Evolutionary conservation across 1,140 invertebrate species (phyloP).

Genomic region (Eubasilissa regina): DNA sequence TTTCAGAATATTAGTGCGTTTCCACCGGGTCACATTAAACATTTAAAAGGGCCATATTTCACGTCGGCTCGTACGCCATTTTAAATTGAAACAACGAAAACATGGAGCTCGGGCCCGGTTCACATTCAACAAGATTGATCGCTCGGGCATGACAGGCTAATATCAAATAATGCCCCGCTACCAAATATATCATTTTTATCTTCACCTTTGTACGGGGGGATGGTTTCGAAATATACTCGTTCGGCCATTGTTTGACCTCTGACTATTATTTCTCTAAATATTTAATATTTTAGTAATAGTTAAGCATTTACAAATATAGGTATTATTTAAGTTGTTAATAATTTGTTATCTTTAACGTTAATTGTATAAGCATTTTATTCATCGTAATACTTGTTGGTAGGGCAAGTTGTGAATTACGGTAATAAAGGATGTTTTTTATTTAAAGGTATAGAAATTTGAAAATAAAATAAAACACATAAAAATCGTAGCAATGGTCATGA

Average conservation of each 20-base stretch:
- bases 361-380: no score
- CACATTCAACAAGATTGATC: slow-evolving; percentile 43
- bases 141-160: slow-evolving; percentile 50
- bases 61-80: slow-evolving; percentile 5
- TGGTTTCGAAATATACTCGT: neutral
- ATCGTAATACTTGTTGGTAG: no score
- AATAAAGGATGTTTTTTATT: no score
- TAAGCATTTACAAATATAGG: no score
- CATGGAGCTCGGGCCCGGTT: slow-evolving; percentile 1
- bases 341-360: no score
- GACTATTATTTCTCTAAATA: neutral
- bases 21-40: slow-evolving; percentile 41
- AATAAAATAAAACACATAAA: no score
- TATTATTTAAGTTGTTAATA: no score
- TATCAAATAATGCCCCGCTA: slow-evolving; percentile 54
- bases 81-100: slow-evolving; percentile 46
- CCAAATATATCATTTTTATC: slow-evolving; percentile 57
- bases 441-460: no score
- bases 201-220: slow-evolving; percentile 37
- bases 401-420: no score
- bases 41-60: slow-evolving; percentile 43
- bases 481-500: no score
- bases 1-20: slow-evolving; percentile 36
- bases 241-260: neutral
- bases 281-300: no score